Base-by-base conservation (phyloP, 2,797 vertebrate genomes). In the Nyctalus aviator region DNA sequence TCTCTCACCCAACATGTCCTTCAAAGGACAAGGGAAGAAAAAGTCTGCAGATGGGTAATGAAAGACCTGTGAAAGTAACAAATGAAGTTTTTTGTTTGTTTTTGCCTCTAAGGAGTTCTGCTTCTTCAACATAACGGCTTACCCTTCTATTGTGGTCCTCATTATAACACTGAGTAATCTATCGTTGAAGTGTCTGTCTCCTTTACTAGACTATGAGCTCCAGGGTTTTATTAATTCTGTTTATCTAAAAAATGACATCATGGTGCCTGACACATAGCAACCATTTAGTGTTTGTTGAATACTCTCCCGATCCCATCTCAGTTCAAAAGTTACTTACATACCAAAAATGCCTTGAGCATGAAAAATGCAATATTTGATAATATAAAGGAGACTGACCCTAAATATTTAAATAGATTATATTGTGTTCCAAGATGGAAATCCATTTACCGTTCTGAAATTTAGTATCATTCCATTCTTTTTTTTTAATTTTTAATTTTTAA, bases 201-300 rank as follows among this genome's bases (percentile, higher is more conserved):
- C 14, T 37, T 92, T 84, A 46, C 77, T 72, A 64, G n/a, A 71
- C 53, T 59, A 48, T 71, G 32, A 87, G 32, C 32, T 50, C 27
- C 76, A 90, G 21, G 44, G 66, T 84, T 96, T 48, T 84, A 72
- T 79, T 90, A 81, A 90, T 93, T 46, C n/a, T 95, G 35, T 88
- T 93, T 78, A 86, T 84, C 30, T 23, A 73, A 87, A 18, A 84
- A 13, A 14, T 62, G 27, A 10, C 2, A 7, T 46, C 30, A 48
- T 76, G 37, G 13, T 84, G 66, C 25, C 32, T 88, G 77, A 89
- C 50, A 87, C 20, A 14, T 37, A 64, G 82, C 20, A 91, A 27
- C 48, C 32, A 37, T 72, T 84, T 92, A 82, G 14, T 78, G 14
- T 77, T 88, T 89, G 30, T 88, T 93, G 76, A 93, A 75, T 73